Base-by-base conservation (phyloP, 2,797 vertebrate genomes). In the Phyllotis vaccarum region DNA sequence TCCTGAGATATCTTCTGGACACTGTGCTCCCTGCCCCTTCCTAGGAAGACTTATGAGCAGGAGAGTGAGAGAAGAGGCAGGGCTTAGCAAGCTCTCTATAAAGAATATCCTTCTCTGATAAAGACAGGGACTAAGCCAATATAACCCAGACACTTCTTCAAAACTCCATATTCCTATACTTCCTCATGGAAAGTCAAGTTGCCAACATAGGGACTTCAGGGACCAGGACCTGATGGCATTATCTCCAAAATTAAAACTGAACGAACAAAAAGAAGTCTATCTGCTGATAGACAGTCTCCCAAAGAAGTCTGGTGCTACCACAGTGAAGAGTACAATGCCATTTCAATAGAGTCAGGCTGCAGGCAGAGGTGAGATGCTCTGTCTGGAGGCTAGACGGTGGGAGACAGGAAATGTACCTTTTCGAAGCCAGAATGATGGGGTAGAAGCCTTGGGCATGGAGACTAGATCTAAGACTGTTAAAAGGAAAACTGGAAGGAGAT, bases 241-340 rank as follows among this genome's bases (percentile, higher is more conserved):
- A 7, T 27, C 72, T 34, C 56, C 56, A 78, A 12, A 62, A 46
- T 75, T 37, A 43, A 54, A 74, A 74, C 16, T 43, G 52, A 64
- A 52, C 37, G 21, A 74, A 43, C 37, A 0, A 72, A 29, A 37
- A 10, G 52, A 43, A 75, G 70, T 43, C 37, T 60, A 4, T 34
- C 27, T 75, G 11, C 40, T 76, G 40, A 43, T 1, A 0, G 31
- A 60, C 10, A 17, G 1, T 22, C 27, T 58, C 68, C 19, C 37
- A 34, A 6, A 22, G 29, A 29, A 34, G 17, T 75, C 40, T 1
- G 21, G 0, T 16, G 37, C 54, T 14, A 2, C 31, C 13, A 22
- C 52, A 60, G 29, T 0, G 5, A 34, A 22, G 5, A 52, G 1
- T 17, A 5, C 22, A 2, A 0, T 22, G 16, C 74, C 29, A 8